phyloP scores from a whole-genome alignment of 2,888 invertebrate genomes.

The Hemithea aestivaria region DNA sequence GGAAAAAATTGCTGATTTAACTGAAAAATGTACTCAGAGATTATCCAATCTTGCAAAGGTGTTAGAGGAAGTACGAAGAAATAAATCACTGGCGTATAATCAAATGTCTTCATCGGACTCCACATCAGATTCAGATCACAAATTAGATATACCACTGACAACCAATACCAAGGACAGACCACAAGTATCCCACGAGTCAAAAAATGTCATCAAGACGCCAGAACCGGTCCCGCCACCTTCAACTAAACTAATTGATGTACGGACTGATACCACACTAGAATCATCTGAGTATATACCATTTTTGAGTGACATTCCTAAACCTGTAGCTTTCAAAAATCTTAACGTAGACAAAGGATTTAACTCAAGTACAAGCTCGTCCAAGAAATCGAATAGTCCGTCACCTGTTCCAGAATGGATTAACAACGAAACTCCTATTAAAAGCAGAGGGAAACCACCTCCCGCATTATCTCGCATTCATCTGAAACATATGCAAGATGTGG shows the following conservation, averaged over 20 bases:
- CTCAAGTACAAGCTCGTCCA: conserved; percentile 15
- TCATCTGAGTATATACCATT: conserved; percentile 43
- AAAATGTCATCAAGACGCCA: conserved; percentile 18
- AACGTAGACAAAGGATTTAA: conserved; percentile 15
- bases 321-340: conserved; percentile 33
- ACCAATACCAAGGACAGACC: conserved; percentile 25
- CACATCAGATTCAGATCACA: conserved; percentile 55
- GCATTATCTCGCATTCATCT: conserved; percentile 58
- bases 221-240: conserved; percentile 23
- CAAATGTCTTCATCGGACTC: conserved; percentile 60
- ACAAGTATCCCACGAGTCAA: conserved; percentile 15
- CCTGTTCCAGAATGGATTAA: conserved; percentile 20
- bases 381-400: conserved; percentile 23
- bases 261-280: conserved; percentile 18
- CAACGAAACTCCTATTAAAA: conserved; percentile 32
- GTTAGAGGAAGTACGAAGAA: conserved; percentile 68
- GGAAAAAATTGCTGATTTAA: conserved; percentile 71
- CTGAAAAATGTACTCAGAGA: conserved; percentile 70
- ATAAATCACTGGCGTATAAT: conserved; percentile 62
- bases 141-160: no score
- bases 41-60: conserved; percentile 69
- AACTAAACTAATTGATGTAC: conserved; percentile 21
- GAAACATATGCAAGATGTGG: conserved; percentile 53
- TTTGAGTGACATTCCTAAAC: conserved; percentile 58
- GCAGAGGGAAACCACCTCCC: conserved; percentile 61